phyloP scores from a whole-genome alignment of 92 coral and sea anemone species.

The Zoanthus sociatus region DNA sequence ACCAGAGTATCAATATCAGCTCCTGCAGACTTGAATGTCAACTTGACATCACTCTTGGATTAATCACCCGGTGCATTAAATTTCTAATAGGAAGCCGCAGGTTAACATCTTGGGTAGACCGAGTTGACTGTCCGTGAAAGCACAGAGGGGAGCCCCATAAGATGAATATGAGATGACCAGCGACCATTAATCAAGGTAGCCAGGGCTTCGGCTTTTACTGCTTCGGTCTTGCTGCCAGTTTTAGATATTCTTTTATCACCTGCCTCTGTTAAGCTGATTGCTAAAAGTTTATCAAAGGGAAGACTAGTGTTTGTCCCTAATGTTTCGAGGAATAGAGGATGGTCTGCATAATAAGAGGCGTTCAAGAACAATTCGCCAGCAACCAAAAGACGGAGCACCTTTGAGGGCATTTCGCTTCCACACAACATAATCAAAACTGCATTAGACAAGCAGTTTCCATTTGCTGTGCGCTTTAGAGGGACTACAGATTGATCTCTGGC shows the following conservation, averaged over 20 bases:
- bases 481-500: conserved; percentile 5
- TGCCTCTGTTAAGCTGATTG: not conserved
- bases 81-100: conserved; percentile 21
- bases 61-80: conserved; percentile 46
- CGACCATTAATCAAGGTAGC: conserved; percentile 45
- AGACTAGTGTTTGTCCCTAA: too few relatives aligned
- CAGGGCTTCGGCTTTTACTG: conserved; percentile 55
- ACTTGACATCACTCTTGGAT: conserved; percentile 37
- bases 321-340: too few relatives aligned
- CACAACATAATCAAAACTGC: conserved; percentile 51
- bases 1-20: conserved; percentile 33
- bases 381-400: conserved; percentile 53
- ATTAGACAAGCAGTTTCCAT: conserved; percentile 62
- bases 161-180: conserved; percentile 60
- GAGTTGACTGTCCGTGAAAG: conserved; percentile 53
- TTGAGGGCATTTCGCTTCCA: conserved; percentile 57
- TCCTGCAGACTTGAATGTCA: too few relatives aligned
- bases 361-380: too few relatives aligned
- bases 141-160: conserved; percentile 66
- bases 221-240: conserved; percentile 23
- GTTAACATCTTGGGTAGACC: conserved; percentile 44
- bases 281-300: too few relatives aligned
- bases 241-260: conserved; percentile 17
- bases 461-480: conserved; percentile 52
- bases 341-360: too few relatives aligned